Evolutionary conservation across 92 coral and sea anemone species (phyloP).

Genomic region (Palythoa heliodiscus): DNA sequence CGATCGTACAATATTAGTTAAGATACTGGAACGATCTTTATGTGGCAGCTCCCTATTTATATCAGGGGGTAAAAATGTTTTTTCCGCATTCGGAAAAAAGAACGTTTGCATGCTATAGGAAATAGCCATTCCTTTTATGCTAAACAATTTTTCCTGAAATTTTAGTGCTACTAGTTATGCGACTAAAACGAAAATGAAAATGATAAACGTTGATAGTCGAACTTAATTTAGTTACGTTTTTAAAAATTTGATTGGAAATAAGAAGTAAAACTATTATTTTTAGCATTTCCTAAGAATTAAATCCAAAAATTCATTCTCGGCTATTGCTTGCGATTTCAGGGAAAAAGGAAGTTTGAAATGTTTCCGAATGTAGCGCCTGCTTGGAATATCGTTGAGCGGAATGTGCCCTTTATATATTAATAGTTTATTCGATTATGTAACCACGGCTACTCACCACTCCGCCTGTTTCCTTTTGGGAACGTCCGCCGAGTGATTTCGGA

Average conservation of each 20-base stretch:
- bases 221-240: too few relatives aligned
- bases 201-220: not conserved
- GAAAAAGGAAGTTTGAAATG: not conserved
- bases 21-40: not conserved
- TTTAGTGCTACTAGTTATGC: too few relatives aligned
- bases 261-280: too few relatives aligned
- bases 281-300: too few relatives aligned
- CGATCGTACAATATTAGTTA: not conserved
- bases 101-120: too few relatives aligned
- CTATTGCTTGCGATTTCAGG: too few relatives aligned
- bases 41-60: not conserved
- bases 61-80: not conserved
- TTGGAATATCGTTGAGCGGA: not conserved
- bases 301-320: too few relatives aligned
- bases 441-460: not conserved
- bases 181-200: too few relatives aligned
- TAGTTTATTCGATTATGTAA: not conserved
- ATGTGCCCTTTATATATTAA: not conserved
- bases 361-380: not conserved
- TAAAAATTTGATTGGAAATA: not conserved
- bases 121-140: too few relatives aligned
- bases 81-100: constrained; percentile 13
- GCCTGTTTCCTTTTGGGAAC: not conserved
- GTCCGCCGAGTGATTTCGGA: constrained; percentile 11
- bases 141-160: too few relatives aligned